These are phyloP conservation scores for Tenthredo scrophulariae DNA, from an alignment of 2,888 invertebrate genomes.

Conservation along the genomic window DNA sequence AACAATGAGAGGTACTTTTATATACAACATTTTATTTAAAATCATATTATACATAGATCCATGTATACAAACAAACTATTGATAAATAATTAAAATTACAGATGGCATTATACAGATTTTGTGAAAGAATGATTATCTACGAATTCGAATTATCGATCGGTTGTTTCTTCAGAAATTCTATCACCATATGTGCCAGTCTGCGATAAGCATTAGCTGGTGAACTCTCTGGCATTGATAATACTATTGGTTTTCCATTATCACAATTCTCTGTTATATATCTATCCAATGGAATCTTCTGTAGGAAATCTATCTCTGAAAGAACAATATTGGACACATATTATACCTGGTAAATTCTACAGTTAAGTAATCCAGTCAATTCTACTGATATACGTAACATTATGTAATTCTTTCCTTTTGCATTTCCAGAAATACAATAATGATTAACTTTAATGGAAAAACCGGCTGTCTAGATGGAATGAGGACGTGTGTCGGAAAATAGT, in stretches of 20 bases:
- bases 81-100: conserved; percentile 29
- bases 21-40: not conserved
- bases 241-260: conserved; percentile 88
- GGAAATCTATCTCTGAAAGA: conserved; percentile 79
- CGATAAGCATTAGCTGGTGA: conserved; percentile 71
- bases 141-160: conserved; percentile 57
- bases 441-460: not conserved
- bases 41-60: conserved; percentile 33
- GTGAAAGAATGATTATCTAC: conserved; percentile 20
- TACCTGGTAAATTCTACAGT: not conserved
- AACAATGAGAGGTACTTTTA: not conserved
- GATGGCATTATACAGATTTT: not conserved
- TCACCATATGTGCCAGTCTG: conserved; percentile 69
- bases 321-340: conserved; percentile 11
- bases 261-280: conserved; percentile 84
- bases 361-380: not conserved
- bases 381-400: not conserved
- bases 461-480: not conserved
- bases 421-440: not conserved
- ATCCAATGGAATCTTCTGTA: conserved; percentile 88
- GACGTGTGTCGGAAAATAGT: not conserved
- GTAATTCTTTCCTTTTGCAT: not conserved
- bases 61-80: not conserved
- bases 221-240: conserved; percentile 84
- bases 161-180: conserved; percentile 68